Evolutionary conservation across 2,113 vertebrate genomes (phyloP).

Genomic region (Dicaeum eximium): DNA sequence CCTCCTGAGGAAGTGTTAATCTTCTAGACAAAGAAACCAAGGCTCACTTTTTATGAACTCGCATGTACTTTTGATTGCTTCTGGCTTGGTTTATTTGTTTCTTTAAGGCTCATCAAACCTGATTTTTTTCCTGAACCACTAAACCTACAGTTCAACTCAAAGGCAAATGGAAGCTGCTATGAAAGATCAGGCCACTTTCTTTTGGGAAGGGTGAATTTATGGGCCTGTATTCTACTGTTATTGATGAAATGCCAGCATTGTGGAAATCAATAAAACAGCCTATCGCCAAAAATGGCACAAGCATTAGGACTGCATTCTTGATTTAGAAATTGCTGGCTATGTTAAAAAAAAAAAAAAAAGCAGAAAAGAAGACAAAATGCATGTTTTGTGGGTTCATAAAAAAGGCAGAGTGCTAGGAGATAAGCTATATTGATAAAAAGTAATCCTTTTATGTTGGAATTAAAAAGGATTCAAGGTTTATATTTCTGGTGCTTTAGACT

Average conservation of each 20-base stretch:
- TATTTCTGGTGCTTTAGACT: slow-evolving; percentile 13
- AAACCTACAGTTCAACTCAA: not conserved
- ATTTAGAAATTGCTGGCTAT: not conserved
- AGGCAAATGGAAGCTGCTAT: not conserved
- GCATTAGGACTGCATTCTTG: not conserved
- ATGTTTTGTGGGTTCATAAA: slow-evolving; percentile 4
- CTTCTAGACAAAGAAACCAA: slow-evolving; percentile 41
- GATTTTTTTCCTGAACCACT: not conserved
- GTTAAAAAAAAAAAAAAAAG: not conserved
- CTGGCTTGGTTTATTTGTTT: slow-evolving; percentile 46
- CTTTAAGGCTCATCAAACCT: slow-evolving; percentile 30
- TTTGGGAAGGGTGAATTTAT: not conserved
- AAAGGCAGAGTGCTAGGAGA: not conserved
- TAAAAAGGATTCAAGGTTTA: slow-evolving; percentile 43
- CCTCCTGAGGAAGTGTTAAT: slow-evolving; percentile 56
- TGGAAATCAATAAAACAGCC: not conserved
- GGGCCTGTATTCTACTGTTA: not conserved
- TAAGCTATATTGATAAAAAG: slow-evolving; percentile 25
- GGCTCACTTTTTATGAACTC: slow-evolving; percentile 35
- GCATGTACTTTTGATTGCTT: slow-evolving; percentile 42
- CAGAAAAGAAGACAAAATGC: not conserved
- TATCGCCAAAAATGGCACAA: not conserved
- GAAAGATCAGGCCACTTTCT: not conserved
- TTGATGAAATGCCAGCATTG: not conserved
- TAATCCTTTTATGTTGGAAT: slow-evolving; percentile 54